These are phyloP conservation scores for Orthonychiurus folsomi DNA, from an alignment of 2,888 invertebrate species.

Conservation along the genomic window DNA sequence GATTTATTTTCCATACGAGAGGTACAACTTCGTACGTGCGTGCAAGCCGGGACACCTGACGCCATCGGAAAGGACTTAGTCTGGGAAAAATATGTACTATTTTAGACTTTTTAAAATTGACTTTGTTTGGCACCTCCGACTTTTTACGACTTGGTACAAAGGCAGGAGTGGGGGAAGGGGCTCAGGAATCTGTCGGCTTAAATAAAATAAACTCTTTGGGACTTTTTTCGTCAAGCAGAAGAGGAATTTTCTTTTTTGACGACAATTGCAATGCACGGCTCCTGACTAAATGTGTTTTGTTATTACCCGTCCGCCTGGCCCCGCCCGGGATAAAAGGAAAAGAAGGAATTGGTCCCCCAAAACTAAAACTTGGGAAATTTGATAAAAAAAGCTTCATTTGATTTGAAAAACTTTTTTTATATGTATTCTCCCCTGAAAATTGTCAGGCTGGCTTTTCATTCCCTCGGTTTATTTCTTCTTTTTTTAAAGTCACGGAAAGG, in stretches of 20 bases:
- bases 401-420: conserved; percentile 1
- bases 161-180: not conserved
- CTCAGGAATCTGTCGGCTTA: not conserved
- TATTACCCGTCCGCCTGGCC: not conserved
- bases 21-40: not conserved
- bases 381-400: not conserved
- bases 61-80: not conserved
- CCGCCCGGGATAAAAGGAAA: not conserved
- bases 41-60: not conserved
- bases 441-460: no score
- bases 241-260: not conserved
- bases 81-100: not conserved
- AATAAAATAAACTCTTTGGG: not conserved
- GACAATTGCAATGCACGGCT: not conserved
- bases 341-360: not conserved
- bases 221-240: not conserved
- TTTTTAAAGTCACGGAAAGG: not conserved
- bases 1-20: not conserved
- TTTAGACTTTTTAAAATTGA: not conserved
- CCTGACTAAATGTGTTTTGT: not conserved
- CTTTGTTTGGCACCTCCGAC: not conserved
- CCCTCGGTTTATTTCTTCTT: not conserved
- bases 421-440: no score
- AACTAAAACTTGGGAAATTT: not conserved
- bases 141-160: not conserved